Evolutionary conservation across 2,113 vertebrate species (phyloP), one percentile per base, ranked within the genome.

Genomic region (Pipa parva): DNA sequence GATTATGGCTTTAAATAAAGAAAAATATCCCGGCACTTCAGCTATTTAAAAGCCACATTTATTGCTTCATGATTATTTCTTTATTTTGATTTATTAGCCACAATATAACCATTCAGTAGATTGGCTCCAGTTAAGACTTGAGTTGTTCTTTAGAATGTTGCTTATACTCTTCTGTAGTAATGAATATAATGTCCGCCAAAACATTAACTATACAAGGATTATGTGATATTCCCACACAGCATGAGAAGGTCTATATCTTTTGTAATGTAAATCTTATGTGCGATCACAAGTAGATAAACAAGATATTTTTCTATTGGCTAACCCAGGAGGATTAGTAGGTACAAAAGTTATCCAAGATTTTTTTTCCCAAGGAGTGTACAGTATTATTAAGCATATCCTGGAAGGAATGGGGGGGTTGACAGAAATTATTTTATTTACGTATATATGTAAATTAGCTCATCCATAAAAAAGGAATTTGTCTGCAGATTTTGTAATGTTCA

Each of bases 111-210:
- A 52, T 58, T 54, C 66, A 22, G 46, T 57, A 46, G 31, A 46
- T 59, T 60, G 31, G 48, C 61, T 52, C 24, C 48, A 70, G 39
- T 45, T 61, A 60, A 31, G 57, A 52, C 48, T 24, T 50, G 25
- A 28, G 58, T 49, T 49, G 60, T 70, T 70, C 57, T 70, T 36
- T 13, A 21, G 55, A 12, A 33, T 31, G 21, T 22, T 58, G 33
- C 59, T 45, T 51, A 50, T 52, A 58, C 58, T 61, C 42, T 7
- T 31, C 27, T 61, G 28, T 46, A 70, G 42, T 48, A 46, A 60
- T 50, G 57, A 61, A 48, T 70, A 52, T 60, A 48, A 70, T 70
- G 52, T 70, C 66, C 61, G 33, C 48, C 13, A 24, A 70, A 70
- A 70, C 66, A 70, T 46, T 51, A 24, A 54, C 50, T 39, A 37